Conservation (phyloP, 2,888 invertebrate genomes). For the Boloria euphrosyne region DNA sequence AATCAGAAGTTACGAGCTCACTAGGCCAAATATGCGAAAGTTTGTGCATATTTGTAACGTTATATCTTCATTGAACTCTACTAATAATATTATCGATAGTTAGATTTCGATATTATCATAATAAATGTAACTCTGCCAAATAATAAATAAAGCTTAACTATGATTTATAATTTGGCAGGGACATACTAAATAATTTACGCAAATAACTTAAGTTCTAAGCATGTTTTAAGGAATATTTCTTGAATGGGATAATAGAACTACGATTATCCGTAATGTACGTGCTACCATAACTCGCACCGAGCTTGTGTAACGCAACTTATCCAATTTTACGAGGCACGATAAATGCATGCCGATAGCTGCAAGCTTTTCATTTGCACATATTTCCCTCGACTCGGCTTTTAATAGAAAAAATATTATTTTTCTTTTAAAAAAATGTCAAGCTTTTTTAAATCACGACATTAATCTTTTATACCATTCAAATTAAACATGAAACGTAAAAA, state of each 20-base stretch:
- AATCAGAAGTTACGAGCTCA: slow-evolving; percentile 61
- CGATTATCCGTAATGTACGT: slow-evolving; percentile 58
- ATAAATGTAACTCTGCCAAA: too few relatives aligned
- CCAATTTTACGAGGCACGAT: slow-evolving; percentile 67
- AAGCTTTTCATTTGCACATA: slow-evolving; percentile 43
- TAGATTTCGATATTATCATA: too few relatives aligned
- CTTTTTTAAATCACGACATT: too few relatives aligned
- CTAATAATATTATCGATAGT: slow-evolving; percentile 10
- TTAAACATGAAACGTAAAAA: too few relatives aligned
- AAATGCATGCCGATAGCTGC: slow-evolving; percentile 59
- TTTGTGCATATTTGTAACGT: slow-evolving; percentile 41
- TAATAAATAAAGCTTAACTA: too few relatives aligned
- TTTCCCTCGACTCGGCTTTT: slow-evolving; percentile 44
- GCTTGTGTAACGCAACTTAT: slow-evolving; percentile 66
- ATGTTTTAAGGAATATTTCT: slow-evolving; percentile 16
- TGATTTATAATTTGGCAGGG: too few relatives aligned
- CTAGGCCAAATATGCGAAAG: slow-evolving; percentile 50
- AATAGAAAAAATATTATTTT: slow-evolving; percentile 40
- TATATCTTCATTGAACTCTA: neutral
- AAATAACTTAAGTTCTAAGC: neutral
- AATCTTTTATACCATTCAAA: too few relatives aligned
- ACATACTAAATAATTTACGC: too few relatives aligned
- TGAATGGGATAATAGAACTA: slow-evolving; percentile 36
- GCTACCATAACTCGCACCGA: slow-evolving; percentile 62
- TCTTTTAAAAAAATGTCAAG: too few relatives aligned